phyloP scores from a whole-genome alignment of 2,113 vertebrate genomes.

The Ammodytes marinus region DNA sequence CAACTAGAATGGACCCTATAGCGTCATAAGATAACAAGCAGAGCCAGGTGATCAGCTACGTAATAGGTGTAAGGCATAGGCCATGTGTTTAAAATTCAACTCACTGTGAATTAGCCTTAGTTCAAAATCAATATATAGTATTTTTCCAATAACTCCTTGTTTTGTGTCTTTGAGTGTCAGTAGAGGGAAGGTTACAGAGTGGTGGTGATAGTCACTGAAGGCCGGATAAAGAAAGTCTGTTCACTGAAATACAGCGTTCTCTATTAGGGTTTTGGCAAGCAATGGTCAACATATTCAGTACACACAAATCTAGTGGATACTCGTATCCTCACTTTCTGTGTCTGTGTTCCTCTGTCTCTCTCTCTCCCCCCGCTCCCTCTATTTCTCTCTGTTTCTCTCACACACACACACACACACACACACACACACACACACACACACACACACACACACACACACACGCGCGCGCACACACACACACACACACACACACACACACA shows the following conservation, averaged over 20 bases:
- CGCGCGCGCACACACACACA: slow-evolving; percentile 18
- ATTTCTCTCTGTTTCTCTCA: not conserved
- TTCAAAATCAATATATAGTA: not conserved
- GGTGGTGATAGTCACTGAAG: slow-evolving; percentile 54
- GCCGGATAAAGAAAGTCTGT: slow-evolving; percentile 42
- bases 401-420: not conserved
- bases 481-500: slow-evolving; percentile 15
- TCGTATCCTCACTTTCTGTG: not conserved
- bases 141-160: not conserved
- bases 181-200: slow-evolving; percentile 28
- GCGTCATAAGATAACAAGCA: not conserved
- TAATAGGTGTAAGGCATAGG: not conserved
- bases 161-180: slow-evolving; percentile 25
- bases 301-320: slow-evolving; percentile 13
- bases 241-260: slow-evolving; percentile 46
- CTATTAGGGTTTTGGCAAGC: slow-evolving; percentile 45
- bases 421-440: slow-evolving; percentile 15
- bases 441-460: not conserved
- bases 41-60: not conserved
- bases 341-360: not conserved
- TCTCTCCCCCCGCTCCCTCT: not conserved
- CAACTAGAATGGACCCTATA: not conserved
- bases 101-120: not conserved
- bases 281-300: slow-evolving; percentile 25
- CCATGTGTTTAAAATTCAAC: not conserved